A percentile compares a stretch with the other conserved stretches of the same genome.
Conservation (phyloP, 2,888 invertebrate genomes). For the Tinea trinotella region DNA sequence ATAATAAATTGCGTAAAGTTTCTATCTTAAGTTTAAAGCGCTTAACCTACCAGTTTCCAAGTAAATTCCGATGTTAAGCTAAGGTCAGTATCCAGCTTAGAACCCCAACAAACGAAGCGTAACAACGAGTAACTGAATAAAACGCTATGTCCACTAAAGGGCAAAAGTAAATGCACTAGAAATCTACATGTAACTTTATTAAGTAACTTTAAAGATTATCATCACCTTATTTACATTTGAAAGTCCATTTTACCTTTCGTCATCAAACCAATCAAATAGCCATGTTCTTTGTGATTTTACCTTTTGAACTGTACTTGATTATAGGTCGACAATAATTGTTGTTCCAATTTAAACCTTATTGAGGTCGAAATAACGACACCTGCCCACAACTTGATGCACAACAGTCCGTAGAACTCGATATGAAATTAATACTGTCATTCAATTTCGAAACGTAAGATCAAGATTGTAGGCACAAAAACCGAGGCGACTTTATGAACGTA, state of each 20-base stretch:
- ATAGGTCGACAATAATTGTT: background rate
- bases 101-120: background rate
- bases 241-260: constrained; percentile 9
- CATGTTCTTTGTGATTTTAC: background rate
- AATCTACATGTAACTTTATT: background rate
- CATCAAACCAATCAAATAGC: constrained; percentile 11
- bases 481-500: constrained; percentile 42
- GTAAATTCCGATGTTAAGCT: no score
- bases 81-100: background rate
- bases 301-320: background rate
- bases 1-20: no score
- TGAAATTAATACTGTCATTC: constrained; percentile 52
- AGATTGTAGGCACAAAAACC: constrained; percentile 18
- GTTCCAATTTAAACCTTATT: background rate
- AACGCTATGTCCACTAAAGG: background rate
- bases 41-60: no score
- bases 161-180: constrained; percentile 1
- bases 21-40: no score
- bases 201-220: background rate
- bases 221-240: constrained; percentile 14
- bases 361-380: background rate
- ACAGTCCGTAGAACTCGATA: constrained; percentile 27
- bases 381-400: background rate
- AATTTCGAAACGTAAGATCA: constrained; percentile 35
- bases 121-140: background rate